Evolutionary conservation across 92 coral and sea anemone genomes (phyloP).

Genomic region (Epizoanthus scotinus): DNA sequence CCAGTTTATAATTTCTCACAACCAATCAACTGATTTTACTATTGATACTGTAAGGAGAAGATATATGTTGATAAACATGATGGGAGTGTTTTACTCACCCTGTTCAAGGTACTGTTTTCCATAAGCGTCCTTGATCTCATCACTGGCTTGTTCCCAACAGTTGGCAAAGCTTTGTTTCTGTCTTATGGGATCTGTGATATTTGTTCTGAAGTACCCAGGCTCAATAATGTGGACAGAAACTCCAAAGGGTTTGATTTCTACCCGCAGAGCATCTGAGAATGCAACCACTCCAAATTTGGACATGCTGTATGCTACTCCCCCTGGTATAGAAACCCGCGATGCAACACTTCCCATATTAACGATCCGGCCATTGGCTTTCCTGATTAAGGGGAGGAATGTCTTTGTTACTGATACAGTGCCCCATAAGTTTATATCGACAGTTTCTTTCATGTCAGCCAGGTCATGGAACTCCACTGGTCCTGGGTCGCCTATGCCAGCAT

Average conservation of each 20-base stretch:
- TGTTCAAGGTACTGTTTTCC: constrained; percentile 50
- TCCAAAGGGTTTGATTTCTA: constrained; percentile 61
- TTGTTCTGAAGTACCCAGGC: constrained; percentile 76
- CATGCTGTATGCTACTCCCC: constrained; percentile 61
- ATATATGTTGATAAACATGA: too few relatives aligned
- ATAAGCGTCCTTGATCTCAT: constrained; percentile 54
- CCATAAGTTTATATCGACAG: constrained; percentile 58
- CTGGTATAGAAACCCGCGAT: constrained; percentile 17
- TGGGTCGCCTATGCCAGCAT: constrained; percentile 48
- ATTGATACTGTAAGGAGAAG: too few relatives aligned
- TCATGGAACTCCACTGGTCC: constrained; percentile 57
- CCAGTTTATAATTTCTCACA: too few relatives aligned
- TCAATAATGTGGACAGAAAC: constrained; percentile 72
- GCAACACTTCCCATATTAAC: constrained; percentile 49
- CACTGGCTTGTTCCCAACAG: constrained; percentile 58
- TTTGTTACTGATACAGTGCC: constrained; percentile 57
- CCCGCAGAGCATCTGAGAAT: constrained; percentile 68
- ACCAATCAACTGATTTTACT: too few relatives aligned
- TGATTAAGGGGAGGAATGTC: constrained; percentile 51
- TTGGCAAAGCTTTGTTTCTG: not conserved
- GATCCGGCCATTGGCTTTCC: constrained; percentile 48
- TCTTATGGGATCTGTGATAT: constrained; percentile 40
- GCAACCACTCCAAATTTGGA: constrained; percentile 77
- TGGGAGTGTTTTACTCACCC: constrained; percentile 27
- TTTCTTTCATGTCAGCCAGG: constrained; percentile 43